Evolutionary conservation across 2,797 vertebrate genomes (phyloP).

Genomic region (Tachyglossus aculeatus): DNA sequence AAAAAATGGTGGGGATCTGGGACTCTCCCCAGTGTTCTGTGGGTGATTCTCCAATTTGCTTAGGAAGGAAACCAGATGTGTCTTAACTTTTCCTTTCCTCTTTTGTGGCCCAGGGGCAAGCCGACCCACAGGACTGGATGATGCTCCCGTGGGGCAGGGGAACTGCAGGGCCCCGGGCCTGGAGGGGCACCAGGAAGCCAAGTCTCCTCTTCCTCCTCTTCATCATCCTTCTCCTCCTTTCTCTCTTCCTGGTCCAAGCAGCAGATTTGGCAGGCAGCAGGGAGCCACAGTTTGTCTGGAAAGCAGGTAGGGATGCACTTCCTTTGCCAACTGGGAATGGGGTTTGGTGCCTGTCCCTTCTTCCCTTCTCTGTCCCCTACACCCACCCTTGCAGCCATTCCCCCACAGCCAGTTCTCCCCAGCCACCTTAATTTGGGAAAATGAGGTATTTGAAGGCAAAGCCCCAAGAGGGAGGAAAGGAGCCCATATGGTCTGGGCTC

Average conservation of each 20-base stretch:
- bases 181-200: conserved; percentile 74
- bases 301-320: conserved; percentile 84
- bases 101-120: conserved; percentile 83
- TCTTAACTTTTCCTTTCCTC: conserved; percentile 29
- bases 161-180: conserved; percentile 78
- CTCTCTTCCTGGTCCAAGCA: conserved; percentile 77
- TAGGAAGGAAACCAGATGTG: background rate
- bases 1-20: background rate
- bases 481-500: too few species aligned
- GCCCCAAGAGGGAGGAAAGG: too few species aligned
- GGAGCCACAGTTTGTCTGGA: conserved; percentile 90
- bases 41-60: background rate
- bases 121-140: conserved; percentile 83
- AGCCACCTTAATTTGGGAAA: too few species aligned
- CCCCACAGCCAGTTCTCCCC: too few species aligned
- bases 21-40: background rate
- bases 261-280: conserved; percentile 82
- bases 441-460: too few species aligned
- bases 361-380: too few species aligned
- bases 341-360: too few species aligned
- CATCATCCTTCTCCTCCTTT: conserved; percentile 78
- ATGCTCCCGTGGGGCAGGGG: conserved; percentile 89
- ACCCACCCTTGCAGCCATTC: too few species aligned
- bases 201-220: too few species aligned
- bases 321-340: too few species aligned